Conservation (phyloP, 1,140 invertebrate species). For the Lepidurus packardi region DNA sequence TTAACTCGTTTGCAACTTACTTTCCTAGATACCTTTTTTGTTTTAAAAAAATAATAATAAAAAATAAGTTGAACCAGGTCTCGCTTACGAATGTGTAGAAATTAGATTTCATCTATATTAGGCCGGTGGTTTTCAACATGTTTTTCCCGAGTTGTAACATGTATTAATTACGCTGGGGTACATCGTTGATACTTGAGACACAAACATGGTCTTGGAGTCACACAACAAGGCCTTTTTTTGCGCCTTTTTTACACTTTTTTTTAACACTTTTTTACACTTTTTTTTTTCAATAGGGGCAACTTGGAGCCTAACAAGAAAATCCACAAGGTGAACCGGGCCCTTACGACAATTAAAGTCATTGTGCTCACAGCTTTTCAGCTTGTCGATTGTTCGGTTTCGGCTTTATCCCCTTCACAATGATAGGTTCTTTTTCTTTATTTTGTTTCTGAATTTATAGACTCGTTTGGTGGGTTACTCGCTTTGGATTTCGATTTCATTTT, state of each 20-base stretch:
- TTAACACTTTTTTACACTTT: too few species aligned
- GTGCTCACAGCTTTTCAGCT: constrained; percentile 15
- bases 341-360: constrained; percentile 22
- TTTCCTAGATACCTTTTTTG: neutral
- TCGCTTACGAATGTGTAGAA: neutral
- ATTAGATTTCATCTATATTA: neutral
- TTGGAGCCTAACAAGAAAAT: neutral
- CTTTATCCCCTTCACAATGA: neutral
- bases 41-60: neutral
- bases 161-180: neutral
- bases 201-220: neutral
- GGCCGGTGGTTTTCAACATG: neutral
- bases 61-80: neutral
- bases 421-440: neutral
- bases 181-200: neutral
- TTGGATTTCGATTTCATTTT: neutral
- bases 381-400: neutral
- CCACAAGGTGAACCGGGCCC: constrained; percentile 4
- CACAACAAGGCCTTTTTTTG: neutral
- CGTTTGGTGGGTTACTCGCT: neutral
- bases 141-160: neutral
- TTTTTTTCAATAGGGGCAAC: neutral
- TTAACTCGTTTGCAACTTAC: constrained; percentile 6
- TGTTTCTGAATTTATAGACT: neutral
- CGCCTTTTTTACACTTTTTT: too few species aligned